Conservation (phyloP, 2,113 vertebrate genomes). For the Trogon surrucura region DNA sequence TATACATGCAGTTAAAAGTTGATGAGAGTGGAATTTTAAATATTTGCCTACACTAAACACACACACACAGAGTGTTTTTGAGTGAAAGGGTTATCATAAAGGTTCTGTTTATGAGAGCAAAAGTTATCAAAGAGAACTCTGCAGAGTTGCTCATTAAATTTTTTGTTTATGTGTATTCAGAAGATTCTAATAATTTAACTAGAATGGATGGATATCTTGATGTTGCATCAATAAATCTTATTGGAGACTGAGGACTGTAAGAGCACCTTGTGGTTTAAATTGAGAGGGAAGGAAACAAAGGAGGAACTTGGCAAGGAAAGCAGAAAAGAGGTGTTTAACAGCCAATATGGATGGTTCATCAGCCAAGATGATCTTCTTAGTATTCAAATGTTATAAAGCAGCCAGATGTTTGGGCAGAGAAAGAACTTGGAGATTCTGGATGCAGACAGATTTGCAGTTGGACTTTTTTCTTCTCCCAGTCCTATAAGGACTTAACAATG, state of each 20-base stretch:
- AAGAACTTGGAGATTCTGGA: background rate
- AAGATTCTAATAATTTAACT: background rate
- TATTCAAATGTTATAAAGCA: conserved; percentile 22
- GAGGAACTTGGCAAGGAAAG: background rate
- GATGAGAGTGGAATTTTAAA: background rate
- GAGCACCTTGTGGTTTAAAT: background rate
- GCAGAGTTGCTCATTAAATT: background rate
- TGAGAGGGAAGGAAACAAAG: background rate
- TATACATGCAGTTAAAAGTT: background rate
- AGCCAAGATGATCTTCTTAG: conserved; percentile 22
- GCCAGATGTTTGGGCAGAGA: conserved; percentile 9
- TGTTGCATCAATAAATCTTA: background rate
- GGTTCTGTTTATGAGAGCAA: background rate
- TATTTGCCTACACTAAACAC: background rate
- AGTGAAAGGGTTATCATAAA: background rate
- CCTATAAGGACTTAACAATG: background rate
- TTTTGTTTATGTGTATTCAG: background rate
- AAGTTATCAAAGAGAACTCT: background rate
- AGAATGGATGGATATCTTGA: background rate
- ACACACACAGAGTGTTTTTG: background rate
- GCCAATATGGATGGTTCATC: background rate
- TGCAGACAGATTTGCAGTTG: background rate
- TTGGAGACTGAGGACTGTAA: background rate
- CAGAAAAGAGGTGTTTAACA: conserved; percentile 1
- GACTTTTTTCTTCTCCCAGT: background rate